Evolutionary conservation across 2,888 invertebrate species (phyloP).

Genomic region (Erebia aethiops): DNA sequence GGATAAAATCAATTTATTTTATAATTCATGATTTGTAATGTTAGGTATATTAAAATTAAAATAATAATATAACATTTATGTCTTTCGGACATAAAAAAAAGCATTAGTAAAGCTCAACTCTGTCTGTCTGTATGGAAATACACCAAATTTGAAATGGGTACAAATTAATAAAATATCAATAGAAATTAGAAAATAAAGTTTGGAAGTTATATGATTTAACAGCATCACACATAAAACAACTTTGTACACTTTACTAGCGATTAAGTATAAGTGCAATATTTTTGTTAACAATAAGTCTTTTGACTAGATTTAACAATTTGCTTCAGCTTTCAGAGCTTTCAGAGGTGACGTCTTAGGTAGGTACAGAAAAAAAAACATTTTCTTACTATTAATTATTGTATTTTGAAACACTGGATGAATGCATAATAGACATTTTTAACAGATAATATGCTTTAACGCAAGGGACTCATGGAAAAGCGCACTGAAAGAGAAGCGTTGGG

Average conservation of each 20-base stretch:
- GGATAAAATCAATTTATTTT: background rate
- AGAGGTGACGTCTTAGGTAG: background rate
- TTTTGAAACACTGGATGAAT: conserved; percentile 10
- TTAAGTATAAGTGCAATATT: background rate
- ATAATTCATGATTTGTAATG: background rate
- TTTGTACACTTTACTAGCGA: conserved; percentile 9
- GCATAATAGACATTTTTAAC: conserved; percentile 1
- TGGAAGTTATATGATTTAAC: conserved; percentile 4
- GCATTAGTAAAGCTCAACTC: conserved; percentile 1
- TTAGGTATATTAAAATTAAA: background rate
- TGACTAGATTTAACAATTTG: conserved; percentile 16
- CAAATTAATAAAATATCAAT: background rate
- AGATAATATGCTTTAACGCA: background rate
- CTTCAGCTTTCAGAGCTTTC: background rate
- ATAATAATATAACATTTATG: background rate
- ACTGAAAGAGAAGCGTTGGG: background rate
- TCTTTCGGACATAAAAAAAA: background rate
- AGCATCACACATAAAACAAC: background rate
- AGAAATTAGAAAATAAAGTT: conserved; percentile 4
- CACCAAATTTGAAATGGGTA: background rate
- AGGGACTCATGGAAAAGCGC: background rate
- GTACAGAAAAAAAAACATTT: background rate
- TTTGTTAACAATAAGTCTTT: conserved; percentile 7
- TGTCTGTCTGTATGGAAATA: background rate
- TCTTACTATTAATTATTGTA: background rate